These are phyloP conservation scores for Malurus leucopterus DNA, from an alignment of 2,797 vertebrate genomes.

Conservation along the genomic window DNA sequence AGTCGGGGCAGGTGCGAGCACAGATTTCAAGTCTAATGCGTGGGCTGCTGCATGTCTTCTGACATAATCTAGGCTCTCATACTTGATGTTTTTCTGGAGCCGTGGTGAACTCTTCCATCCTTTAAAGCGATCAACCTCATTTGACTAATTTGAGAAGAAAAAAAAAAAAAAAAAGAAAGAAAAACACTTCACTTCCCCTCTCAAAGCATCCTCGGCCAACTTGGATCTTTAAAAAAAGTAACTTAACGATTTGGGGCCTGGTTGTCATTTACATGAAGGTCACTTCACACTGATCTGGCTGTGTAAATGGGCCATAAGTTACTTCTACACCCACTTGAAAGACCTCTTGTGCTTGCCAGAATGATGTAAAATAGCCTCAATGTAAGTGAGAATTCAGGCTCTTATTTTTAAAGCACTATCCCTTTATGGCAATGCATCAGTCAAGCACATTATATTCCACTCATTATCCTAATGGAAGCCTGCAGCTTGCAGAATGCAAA, in stretches of 20 bases:
- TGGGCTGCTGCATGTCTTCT: slow-evolving; percentile 73
- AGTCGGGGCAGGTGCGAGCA: slow-evolving; percentile 70
- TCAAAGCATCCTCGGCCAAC: slow-evolving; percentile 46
- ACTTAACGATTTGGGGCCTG: slow-evolving; percentile 14
- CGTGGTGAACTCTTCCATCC: slow-evolving; percentile 69
- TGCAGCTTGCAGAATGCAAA: neutral
- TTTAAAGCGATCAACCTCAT: slow-evolving; percentile 66
- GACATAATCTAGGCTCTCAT: slow-evolving; percentile 71
- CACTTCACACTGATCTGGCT: slow-evolving; percentile 63
- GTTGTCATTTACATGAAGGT: slow-evolving; percentile 61
- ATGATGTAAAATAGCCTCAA: slow-evolving; percentile 50
- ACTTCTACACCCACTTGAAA: slow-evolving; percentile 58
- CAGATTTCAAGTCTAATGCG: slow-evolving; percentile 74
- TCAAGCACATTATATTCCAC: slow-evolving; percentile 10
- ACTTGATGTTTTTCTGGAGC: slow-evolving; percentile 72
- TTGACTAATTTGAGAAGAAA: slow-evolving; percentile 67
- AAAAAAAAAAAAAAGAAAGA: slow-evolving; percentile 40
- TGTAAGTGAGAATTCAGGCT: slow-evolving; percentile 48
- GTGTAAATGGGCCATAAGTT: slow-evolving; percentile 57
- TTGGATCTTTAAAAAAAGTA: slow-evolving; percentile 59
- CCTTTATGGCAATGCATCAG: slow-evolving; percentile 25
- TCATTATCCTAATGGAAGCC: slow-evolving; percentile 34
- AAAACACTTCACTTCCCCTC: slow-evolving; percentile 57
- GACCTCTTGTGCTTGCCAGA: slow-evolving; percentile 54
- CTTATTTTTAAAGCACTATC: slow-evolving; percentile 47